phyloP scores from a whole-genome alignment of 2,797 vertebrate genomes.

The Galaxias olidus region DNA sequence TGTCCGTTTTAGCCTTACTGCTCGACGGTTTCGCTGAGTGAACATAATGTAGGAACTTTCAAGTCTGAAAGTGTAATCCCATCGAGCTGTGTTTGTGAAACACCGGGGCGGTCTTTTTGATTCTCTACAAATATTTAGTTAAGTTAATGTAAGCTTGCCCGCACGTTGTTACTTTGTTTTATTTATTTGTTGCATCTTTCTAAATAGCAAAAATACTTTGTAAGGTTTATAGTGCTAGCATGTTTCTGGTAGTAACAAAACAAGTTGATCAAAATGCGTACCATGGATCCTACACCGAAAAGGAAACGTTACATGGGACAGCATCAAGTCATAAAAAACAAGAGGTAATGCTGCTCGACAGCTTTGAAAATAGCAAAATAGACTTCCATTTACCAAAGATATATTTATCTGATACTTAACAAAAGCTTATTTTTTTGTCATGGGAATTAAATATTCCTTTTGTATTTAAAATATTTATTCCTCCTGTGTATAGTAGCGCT shows the following conservation, averaged over 20 bases:
- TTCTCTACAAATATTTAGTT: constrained; percentile 15
- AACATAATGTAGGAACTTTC: constrained; percentile 9
- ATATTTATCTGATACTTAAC: too few species aligned
- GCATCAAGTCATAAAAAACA: constrained; percentile 72
- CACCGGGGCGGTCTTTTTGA: constrained; percentile 65
- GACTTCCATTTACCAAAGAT: too few species aligned
- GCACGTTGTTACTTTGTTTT: too few species aligned
- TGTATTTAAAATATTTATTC: background rate
- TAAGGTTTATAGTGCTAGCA: background rate
- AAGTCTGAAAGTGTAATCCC: background rate
- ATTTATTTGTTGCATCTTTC: background rate
- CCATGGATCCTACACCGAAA: constrained; percentile 42
- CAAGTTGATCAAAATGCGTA: constrained; percentile 50
- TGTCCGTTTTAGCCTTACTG: too few species aligned
- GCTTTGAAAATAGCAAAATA: too few species aligned
- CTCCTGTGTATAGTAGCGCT: constrained; percentile 8
- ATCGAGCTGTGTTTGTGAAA: constrained; percentile 48
- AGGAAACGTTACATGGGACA: constrained; percentile 77
- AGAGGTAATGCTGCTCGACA: constrained; percentile 42
- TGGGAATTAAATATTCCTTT: background rate
- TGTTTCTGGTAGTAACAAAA: constrained; percentile 5
- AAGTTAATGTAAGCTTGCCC: too few species aligned
- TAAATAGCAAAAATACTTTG: constrained; percentile 34
- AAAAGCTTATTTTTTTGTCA: background rate
- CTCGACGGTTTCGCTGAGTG: too few species aligned